Percentiles rank a stretch among this genome's conserved stretches.
Evolutionary conservation across 2,113 vertebrate genomes (phyloP).

Genomic region (Dryoscopus gambensis): DNA sequence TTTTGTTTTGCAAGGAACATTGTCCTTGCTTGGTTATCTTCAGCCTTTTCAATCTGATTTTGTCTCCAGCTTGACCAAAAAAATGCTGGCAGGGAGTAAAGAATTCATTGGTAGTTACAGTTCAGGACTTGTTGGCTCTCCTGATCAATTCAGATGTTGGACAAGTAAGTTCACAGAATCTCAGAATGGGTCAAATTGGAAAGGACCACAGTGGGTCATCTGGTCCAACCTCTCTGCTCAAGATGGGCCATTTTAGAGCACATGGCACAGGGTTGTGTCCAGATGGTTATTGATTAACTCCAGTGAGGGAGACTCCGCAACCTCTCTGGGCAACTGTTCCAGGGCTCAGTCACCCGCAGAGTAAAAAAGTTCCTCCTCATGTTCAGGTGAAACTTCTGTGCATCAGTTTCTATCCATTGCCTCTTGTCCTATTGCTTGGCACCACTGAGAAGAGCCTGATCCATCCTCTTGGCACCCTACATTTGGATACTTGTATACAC

Average conservation of each 20-base stretch:
- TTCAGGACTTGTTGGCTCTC: background rate
- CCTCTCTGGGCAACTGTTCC: background rate
- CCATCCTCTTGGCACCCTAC: background rate
- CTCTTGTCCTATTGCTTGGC: background rate
- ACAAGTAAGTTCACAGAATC: background rate
- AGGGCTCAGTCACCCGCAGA: accelerated
- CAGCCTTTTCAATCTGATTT: background rate
- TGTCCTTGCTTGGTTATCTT: background rate
- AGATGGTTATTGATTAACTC: background rate
- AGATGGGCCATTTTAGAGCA: background rate
- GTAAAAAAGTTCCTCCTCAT: background rate
- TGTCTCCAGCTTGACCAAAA: background rate
- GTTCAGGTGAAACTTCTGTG: background rate
- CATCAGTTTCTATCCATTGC: background rate
- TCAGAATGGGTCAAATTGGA: background rate
- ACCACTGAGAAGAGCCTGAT: background rate
- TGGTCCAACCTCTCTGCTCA: background rate
- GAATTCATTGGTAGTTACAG: background rate
- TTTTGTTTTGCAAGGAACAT: background rate
- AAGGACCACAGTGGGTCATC: background rate
- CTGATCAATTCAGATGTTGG: background rate
- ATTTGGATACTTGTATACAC: background rate
- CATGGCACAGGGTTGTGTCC: background rate
- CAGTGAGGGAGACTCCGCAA: background rate
- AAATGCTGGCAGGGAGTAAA: background rate